Base-by-base conservation (phyloP, 2,113 vertebrate genomes). In the Sinocyclocheilus maitianheensis region DNA sequence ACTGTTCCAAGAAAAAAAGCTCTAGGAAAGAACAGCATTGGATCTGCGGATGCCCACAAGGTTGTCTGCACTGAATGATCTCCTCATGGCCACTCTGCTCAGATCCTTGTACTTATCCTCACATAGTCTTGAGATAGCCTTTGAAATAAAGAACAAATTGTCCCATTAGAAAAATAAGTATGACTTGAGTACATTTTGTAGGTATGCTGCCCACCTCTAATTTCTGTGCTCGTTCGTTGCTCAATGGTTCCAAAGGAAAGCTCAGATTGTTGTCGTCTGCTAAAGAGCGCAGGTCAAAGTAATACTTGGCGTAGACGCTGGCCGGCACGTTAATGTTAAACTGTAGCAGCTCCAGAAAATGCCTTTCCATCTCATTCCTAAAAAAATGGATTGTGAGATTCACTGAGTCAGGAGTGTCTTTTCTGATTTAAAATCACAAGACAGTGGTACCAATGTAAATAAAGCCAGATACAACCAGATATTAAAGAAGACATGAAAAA, bases 281-380 rank as follows among this genome's bases (percentile, higher is more conserved):
- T 91, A 99, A 90, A 40, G 97, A 99, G 86, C 98, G 97, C 89
- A 99, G 96, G 94, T 99, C 98, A 90, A 99, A 99, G 92, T 99
- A 99, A 96, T 99, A 99, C 96, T 99, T 99, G 94, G 98, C 98
- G 85, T 99, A 99, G 91, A 99, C 98, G 83, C 98, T 99, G 92
- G 98, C 98, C 22, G 98, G 98, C 91, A 99, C 98, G 11, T 99
- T 99, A 93, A 99, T 99, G 94, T 99, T 99, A 93, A 99, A 99
- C 95, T 99, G 98, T 83, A 99, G 91, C 91, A 99, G 92, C 93
- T 99, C 98, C 83, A 99, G 95, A 90, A 99, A 99, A 92, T 99
- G 98, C 48, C 98, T 95, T 93, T 99, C 98, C 43, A 43, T 43
- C 43, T 43, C 43, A 43, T 43, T 43, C 43, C 43, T 43, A 9